phyloP scores from a whole-genome alignment of 2,797 vertebrate species.

The Sternarchorhynchus goeldii region DNA sequence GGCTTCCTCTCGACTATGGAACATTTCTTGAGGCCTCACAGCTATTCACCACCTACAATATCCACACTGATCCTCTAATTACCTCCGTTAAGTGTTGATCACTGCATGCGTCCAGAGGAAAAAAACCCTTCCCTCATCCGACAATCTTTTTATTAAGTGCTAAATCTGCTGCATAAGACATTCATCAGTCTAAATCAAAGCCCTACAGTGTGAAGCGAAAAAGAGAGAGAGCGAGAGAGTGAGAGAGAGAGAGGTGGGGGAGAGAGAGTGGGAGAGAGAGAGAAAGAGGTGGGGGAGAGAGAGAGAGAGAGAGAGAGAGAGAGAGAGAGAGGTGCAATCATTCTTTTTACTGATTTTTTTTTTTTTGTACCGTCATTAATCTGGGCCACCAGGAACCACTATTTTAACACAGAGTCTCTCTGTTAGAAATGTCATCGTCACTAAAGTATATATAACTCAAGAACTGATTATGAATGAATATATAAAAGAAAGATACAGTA shows the following conservation, averaged over 20 bases:
- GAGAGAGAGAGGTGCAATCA: too few species aligned
- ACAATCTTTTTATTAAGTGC: slow-evolving; percentile 85
- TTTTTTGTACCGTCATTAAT: too few species aligned
- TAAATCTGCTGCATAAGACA: slow-evolving; percentile 79
- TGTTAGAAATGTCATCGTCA: too few species aligned
- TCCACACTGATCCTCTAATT: slow-evolving; percentile 89
- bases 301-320: slow-evolving; percentile 17
- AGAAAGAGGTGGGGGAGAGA: slow-evolving; percentile 8
- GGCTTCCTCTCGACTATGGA: slow-evolving; percentile 61
- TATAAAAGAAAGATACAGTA: too few species aligned
- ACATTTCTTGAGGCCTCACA: slow-evolving; percentile 72
- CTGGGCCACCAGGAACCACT: too few species aligned
- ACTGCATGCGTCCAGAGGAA: slow-evolving; percentile 69
- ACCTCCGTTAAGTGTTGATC: slow-evolving; percentile 86
- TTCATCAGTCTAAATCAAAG: slow-evolving; percentile 78
- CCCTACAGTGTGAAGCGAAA: slow-evolving; percentile 31
- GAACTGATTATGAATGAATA: too few species aligned
- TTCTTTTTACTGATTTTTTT: too few species aligned
- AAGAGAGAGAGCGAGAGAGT: not conserved
- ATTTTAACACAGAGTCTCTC: too few species aligned
- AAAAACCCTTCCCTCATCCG: slow-evolving; percentile 75
- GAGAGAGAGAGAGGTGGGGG: not conserved
- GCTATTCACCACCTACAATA: slow-evolving; percentile 83
- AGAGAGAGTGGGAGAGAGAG: not conserved
- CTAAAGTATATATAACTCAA: too few species aligned